Evolutionary conservation across 2,888 invertebrate genomes (phyloP), one percentile per base, ranked within the genome.

Genomic region (Zele albiditarsus): DNA sequence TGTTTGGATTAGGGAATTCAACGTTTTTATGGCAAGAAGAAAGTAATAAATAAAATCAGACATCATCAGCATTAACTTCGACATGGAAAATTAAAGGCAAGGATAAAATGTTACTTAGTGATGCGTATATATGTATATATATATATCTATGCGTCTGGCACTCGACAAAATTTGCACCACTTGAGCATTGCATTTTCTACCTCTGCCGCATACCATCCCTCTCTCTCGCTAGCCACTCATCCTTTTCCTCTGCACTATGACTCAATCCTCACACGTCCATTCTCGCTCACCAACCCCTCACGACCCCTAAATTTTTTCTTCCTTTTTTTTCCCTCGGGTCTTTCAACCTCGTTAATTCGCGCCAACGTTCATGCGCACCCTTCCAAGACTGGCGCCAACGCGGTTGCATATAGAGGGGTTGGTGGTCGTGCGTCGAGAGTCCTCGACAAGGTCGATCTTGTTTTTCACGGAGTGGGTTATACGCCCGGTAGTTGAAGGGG

Each of bases 281-380:
- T 3, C 33, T 20, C 33, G 23, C 31, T n/a, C 38, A 38, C 8
- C 38, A 8, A 38, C 2, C 16, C 46, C n/a, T 46, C n/a, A 3
- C 46, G n/a, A n/a, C 12, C 63, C n/a, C 60, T 38, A 67, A 28
- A 38, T 62, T 63, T 62, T 63, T 58, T 71, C 8, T 62, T 58
- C 42, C n/a, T 28, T 46, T 58, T 46, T 67, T 58, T 58, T 42
- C 38, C 65, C 38, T 20, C 25, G 49, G 42, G 69, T 63, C 67
- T 74, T 69, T 31, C 66, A 71, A 66, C 71, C 71, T 75, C 71
- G 75, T 75, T 75, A 75, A 75, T 75, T 75, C 71, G 65, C 66
- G 71, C 75, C 66, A 75, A 58, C 70, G 62, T 66, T 66, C 49
- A 65, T 38, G 66, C 71, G 46, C 65, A 25, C 65, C 42, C 58